Percentiles rank a stretch among this genome's conserved stretches.
Conservation (phyloP, 1,140 invertebrate genomes). For the Linepithema humile region DNA sequence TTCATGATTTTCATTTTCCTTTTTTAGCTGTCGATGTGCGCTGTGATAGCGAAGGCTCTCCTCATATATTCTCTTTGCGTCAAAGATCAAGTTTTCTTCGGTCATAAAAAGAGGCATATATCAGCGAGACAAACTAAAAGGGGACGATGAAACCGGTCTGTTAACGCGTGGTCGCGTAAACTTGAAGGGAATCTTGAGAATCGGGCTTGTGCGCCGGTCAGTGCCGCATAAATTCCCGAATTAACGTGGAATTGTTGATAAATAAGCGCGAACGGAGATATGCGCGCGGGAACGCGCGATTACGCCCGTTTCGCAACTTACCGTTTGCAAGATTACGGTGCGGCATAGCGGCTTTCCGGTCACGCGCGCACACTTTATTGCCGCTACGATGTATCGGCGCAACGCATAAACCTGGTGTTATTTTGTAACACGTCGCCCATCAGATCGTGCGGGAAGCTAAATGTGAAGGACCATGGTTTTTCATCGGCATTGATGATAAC, state of each 20-base stretch:
- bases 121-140: constrained; percentile 6
- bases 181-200: not conserved
- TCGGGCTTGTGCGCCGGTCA: not conserved
- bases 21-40: not conserved
- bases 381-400: constrained; percentile 27
- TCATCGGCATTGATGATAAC: not conserved
- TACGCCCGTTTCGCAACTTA: constrained; percentile 44
- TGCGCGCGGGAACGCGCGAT: constrained; percentile 3
- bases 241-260: constrained; percentile 17
- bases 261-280: constrained; percentile 20
- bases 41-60: not conserved
- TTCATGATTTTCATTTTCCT: not conserved
- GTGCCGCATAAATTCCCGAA: constrained; percentile 20
- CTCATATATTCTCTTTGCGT: not conserved
- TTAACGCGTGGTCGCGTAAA: constrained; percentile 13
- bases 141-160: not conserved
- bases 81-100: constrained; percentile 20
- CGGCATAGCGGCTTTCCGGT: constrained; percentile 42
- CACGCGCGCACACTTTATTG: constrained; percentile 48
- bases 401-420: constrained; percentile 31
- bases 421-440: constrained; percentile 46
- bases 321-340: constrained; percentile 36
- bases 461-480: not conserved
- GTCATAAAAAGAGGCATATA: not conserved
- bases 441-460: constrained; percentile 11